Base-by-base conservation (phyloP, 2,888 invertebrate genomes). In the Pyrrhosoma nymphula region DNA sequence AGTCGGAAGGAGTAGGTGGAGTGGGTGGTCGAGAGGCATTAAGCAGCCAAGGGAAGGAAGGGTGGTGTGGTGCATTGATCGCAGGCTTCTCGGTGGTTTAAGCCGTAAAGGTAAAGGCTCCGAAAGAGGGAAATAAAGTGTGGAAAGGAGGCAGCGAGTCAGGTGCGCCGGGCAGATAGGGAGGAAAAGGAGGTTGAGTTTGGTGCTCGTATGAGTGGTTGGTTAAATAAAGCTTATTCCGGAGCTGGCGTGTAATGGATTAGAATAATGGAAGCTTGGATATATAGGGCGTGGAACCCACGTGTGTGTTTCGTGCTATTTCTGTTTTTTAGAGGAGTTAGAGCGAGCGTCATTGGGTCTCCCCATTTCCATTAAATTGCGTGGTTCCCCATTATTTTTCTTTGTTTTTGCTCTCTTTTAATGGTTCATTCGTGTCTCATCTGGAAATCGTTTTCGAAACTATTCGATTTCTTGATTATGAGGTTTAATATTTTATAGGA, bases 31-130 rank as follows among this genome's bases (percentile, higher is more conserved):
- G 69, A 26, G 23, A 26, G 47, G 47, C 47, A 47, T 47, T 47
- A 47, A 47, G 47, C 69, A 47, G 26, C n/a, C 8, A n/a, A 12
- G 47, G 8, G 47, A 47, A 47, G 47, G 47, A 47, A 47, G 47
- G n/a, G n/a, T 10, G n/a, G 69, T 23, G 69, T 12, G 23, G 26
- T 26, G 69, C 69, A 69, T 69, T n/a, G 69, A 69, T 69, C 69
- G 69, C n/a, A 3, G 69, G n/a, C 69, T 69, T 69, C 26, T 69
- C 69, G 26, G 69, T 69, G 69, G 69, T 69, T 69, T 26, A 69
- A 69, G 69, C 69, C n/a, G 69, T 69, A 69, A 69, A 26, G 69
- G 69, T 69, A 69, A 69, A 69, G 69, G n/a, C 69, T 69, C 26
- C 3, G 47, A 69, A 69, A n/a, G 26, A n/a, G 69, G 69, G 47